Base-by-base conservation (phyloP, 2,888 invertebrate genomes). In the Heliconius aoede region DNA sequence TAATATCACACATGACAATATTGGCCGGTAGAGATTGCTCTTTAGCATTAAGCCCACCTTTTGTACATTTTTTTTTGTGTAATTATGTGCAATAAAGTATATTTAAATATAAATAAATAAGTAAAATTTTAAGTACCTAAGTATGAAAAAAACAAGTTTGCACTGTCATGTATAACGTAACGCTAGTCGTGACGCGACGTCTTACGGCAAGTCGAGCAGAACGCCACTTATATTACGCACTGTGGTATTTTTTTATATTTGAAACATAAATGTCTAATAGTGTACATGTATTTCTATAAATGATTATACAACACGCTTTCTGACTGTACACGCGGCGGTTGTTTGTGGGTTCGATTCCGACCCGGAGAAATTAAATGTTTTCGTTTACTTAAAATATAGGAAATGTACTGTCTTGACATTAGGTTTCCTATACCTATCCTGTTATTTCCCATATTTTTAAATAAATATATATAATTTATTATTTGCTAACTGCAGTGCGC, bases 401-500 rank as follows among this genome's bases (percentile, higher is more conserved):
- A 18, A 46, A 46, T 4, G 11, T 13, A 18, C 4, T 15, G 40
- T 46, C 40, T 46, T 46, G 1, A 46, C 18, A 46, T 18, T 15
- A 46, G 0, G 18, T 46, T 46, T 0, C 0, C 2, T 36, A 11
- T 36, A 36, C 3, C 36, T 36, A 36, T 3, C 11, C 11, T 36
- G 0, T 36, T 46, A 46, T 11, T 55, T 55, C 1, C 55, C n/a
- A 11, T 55, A 55, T n/a, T 55, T 55, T 21, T 3, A 26, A 60
- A 24, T 26, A 15, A 58, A 58, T 5, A 26, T 13, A 60, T 60
- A 5, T 2, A 60, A 60, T 60, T 26, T 15, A 60, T 60, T 26
- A 8, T 51, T 8, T 51, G 11, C 28, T 3, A 21, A 60, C 69
- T 8, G n/a, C 46, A 73, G 76, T 77, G 76, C 76, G 76, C 61